Evolutionary conservation across 2,113 vertebrate genomes (phyloP), one percentile per base, ranked within the genome.

Genomic region (Rhinoptilus africanus): DNA sequence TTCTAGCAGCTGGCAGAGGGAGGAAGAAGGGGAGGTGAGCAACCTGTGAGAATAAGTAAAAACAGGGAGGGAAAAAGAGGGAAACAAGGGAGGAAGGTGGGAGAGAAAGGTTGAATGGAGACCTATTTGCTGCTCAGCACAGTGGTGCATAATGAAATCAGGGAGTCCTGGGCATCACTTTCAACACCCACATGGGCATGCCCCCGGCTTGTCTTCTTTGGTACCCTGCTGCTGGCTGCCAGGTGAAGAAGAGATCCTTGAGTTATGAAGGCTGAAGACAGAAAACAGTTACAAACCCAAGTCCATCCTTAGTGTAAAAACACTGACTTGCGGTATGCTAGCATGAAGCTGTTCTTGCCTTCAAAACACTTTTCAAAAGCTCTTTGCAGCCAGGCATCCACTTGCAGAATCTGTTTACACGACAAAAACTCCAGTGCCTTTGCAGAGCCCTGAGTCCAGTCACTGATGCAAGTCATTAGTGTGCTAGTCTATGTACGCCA

Each of bases 161-260:
- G 34, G 28, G 22, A 80, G 80, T 30, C 24, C 26, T 1, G 6
- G 14, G 51, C 50, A 62, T 57, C 28, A 57, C 12, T 77, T 81
- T 30, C 51, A 63, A 62, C 41, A 66, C 27, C 41, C 37, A 88
- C 24, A 27, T 16, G n/a, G 41, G 21, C 54, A 62, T 28, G 9
- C 5, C 23, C 35, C 54, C 47, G 1, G 11, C 64, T 26, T 63
- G 41, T 14, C 43, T 43, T 73, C 62, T 67, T 62, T 90, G 56
- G 28, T 85, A 67, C n/a, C 34, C 5, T 1, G 1, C 22, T 57
- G 24, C 37, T 67, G 8, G 43, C 56, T 85, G 43, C 51, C 0
- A 0, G n/a, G 5, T 28, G 48, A n/a, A n/a, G n/a, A n/a, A n/a
- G n/a, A n/a, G n/a, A n/a, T 89, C 24, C 51, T 62, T 39, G 35